Percentiles rank a stretch among this genome's conserved stretches.
Conservation (phyloP, 2,888 invertebrate genomes). For the Mesopsocus fuscifrons region DNA sequence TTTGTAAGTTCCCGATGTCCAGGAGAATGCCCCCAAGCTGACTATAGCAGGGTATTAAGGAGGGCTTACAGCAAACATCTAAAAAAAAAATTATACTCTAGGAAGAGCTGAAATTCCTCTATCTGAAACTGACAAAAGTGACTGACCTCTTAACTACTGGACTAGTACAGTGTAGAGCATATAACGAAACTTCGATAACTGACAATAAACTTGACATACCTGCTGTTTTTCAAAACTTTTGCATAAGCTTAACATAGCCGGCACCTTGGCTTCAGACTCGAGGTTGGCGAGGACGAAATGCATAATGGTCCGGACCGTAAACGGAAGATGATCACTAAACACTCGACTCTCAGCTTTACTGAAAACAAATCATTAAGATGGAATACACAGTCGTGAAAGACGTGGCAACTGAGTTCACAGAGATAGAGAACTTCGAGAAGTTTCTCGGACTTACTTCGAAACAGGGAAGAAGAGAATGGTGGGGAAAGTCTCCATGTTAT, state of each 20-base stretch:
- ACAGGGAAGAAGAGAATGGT: constrained; percentile 63
- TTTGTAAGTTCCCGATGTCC: too few relatives aligned
- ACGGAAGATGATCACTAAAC: constrained; percentile 20
- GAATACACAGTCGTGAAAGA: too few relatives aligned
- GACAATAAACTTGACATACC: not conserved
- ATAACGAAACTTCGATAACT: too few relatives aligned
- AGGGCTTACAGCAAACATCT: too few relatives aligned
- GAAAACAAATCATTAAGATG: constrained; percentile 20
- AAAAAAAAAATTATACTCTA: too few relatives aligned
- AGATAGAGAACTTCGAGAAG: too few relatives aligned
- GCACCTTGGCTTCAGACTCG: constrained; percentile 2
- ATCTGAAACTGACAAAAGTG: too few relatives aligned
- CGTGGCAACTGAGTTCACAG: constrained; percentile 1
- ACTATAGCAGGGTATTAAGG: too few relatives aligned
- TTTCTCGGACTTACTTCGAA: constrained; percentile 38
- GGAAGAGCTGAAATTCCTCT: too few relatives aligned
- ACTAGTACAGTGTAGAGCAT: too few relatives aligned
- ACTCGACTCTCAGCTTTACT: constrained; percentile 51
- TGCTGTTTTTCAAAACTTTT: constrained; percentile 5
- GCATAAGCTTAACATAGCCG: constrained; percentile 5
- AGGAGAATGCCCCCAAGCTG: too few relatives aligned
- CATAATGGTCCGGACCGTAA: not conserved
- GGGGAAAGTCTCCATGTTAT: constrained; percentile 59
- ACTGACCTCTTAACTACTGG: too few relatives aligned
- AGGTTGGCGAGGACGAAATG: constrained; percentile 4